Percentiles rank a stretch among this genome's conserved stretches.
These are phyloP conservation scores for Dione juno DNA, from an alignment of 2,888 invertebrate genomes.

Conservation along the genomic window DNA sequence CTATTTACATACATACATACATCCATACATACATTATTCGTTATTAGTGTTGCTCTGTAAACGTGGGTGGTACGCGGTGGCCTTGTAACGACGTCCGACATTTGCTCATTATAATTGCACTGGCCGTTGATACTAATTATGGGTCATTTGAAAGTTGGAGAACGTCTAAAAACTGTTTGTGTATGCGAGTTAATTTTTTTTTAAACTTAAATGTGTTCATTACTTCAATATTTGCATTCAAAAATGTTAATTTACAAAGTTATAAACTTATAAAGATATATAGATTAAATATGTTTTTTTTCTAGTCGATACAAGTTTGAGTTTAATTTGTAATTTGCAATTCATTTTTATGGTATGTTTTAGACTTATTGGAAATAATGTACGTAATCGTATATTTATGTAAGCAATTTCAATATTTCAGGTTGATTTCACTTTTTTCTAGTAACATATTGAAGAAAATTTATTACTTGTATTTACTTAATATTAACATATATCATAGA, in stretches of 20 bases:
- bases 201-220: constrained; percentile 13
- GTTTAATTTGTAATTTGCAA: background rate
- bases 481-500: background rate
- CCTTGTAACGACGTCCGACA: constrained; percentile 44
- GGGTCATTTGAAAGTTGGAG: constrained; percentile 20
- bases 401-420: background rate
- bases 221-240: constrained; percentile 1
- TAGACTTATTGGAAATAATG: background rate
- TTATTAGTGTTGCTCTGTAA: constrained; percentile 15
- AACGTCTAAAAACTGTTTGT: constrained; percentile 18
- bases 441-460: background rate
- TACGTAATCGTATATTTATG: constrained; percentile 4
- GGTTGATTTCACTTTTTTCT: constrained; percentile 4
- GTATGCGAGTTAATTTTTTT: background rate
- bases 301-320: background rate
- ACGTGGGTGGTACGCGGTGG: constrained; percentile 43
- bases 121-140: constrained; percentile 27
- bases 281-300: background rate
- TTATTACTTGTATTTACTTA: background rate
- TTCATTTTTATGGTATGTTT: background rate
- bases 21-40: background rate
- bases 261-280: background rate
- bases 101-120: constrained; percentile 46
- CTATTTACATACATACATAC: background rate
- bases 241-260: background rate